Conservation (phyloP, 2,888 invertebrate genomes). For the Parelbella ahira region DNA sequence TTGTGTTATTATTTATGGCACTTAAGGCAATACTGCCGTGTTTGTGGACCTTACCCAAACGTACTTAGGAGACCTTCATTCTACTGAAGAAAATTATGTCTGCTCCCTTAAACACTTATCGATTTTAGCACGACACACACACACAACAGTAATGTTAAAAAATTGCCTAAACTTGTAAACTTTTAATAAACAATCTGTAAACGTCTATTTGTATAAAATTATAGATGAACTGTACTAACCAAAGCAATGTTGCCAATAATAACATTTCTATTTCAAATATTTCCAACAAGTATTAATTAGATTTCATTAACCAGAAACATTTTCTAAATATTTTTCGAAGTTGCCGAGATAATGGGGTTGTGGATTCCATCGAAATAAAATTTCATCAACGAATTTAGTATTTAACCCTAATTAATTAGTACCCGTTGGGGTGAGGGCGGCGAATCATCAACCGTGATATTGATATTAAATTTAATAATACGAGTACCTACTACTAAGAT, state of each 20-base stretch:
- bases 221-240: too few species aligned
- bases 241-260: too few species aligned
- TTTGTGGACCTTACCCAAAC: slow-evolving; percentile 42
- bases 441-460: slow-evolving; percentile 56
- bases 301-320: slow-evolving; percentile 10
- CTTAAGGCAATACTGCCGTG: slow-evolving; percentile 46
- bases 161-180: too few species aligned
- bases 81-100: slow-evolving; percentile 7
- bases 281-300: slow-evolving; percentile 11
- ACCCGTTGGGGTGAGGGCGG: slow-evolving; percentile 38
- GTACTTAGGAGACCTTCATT: slow-evolving; percentile 33
- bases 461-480: slow-evolving; percentile 69
- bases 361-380: slow-evolving; percentile 26
- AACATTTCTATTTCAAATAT: too few species aligned
- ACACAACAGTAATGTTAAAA: too few species aligned
- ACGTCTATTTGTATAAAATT: too few species aligned
- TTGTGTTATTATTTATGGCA: slow-evolving; percentile 62
- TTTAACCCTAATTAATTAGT: slow-evolving; percentile 53
- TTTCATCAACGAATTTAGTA: slow-evolving; percentile 40
- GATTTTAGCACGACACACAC: background rate
- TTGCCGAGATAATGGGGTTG: slow-evolving; percentile 23
- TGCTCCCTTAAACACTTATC: slow-evolving; percentile 1
- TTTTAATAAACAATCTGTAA: too few species aligned
- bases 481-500: too few species aligned
- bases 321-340: slow-evolving; percentile 3